Base-by-base conservation (phyloP, 2,888 invertebrate species). In the Sympetrum striolatum region DNA sequence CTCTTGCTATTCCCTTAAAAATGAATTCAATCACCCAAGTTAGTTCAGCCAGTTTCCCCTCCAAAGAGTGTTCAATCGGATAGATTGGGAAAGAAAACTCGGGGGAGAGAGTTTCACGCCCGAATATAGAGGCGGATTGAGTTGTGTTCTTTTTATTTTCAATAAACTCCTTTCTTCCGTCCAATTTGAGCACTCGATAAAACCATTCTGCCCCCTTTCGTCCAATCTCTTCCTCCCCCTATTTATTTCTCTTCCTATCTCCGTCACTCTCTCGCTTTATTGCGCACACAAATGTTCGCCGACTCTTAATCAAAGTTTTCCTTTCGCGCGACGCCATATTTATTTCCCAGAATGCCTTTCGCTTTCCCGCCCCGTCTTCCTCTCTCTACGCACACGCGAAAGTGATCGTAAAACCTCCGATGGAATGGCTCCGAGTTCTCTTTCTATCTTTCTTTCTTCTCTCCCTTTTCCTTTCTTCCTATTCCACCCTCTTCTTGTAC, bases 291-390 rank as follows among this genome's bases (percentile, higher is more conserved):
- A 82, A 82, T 82, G 82, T 82, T 82, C 82, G 31, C 58, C 53
- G 82, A 82, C 82, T 82, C 82, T 82, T 82, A 82, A 82, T 82
- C 82, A 82, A 82, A 82, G 58, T 58, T 44, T 44, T 82, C 82
- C 48, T 58, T n/a, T 35, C 82, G 80, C 39, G 80, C 80, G 39
- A 44, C 80, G 80, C 80, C 80, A 44, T 48, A 80, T 80, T 80
- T 80, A 80, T 14, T 31, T 48, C 80, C 37, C 80, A 37, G 37
- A 80, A 44, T n/a, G 80, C 80, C 80, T 39, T 39, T 44, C 80
- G 39, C 80, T 44, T 80, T 18, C 81, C 44, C 44, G 44, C 81
- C n/a, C 81, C 81, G 6, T n/a, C 25, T 22, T 8, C 64, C 64
- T 31, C 39, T 35, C 35, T 35, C 82, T 18, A 48, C 31, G 14